Base-by-base conservation (phyloP, 1,140 invertebrate species). In the Mercenaria mercenaria region DNA sequence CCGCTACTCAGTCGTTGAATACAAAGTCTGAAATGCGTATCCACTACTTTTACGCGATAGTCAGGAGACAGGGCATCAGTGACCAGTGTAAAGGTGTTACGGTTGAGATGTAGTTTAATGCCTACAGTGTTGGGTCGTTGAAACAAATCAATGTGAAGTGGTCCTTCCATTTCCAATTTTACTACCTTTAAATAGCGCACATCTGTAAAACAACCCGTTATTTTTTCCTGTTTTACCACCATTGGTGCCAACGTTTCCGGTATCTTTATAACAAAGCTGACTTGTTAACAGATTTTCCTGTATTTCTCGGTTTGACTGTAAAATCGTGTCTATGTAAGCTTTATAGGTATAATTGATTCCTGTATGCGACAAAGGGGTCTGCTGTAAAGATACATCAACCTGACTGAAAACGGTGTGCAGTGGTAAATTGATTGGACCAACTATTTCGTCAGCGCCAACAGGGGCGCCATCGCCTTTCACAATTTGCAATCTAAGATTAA, bases 341-440 rank as follows among this genome's bases (percentile, higher is more conserved):
- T 91, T 91, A 56, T 85, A 88, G 13, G 86, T 72, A 34, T 91
- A 88, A 52, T 88, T 91, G 64, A 61, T 47, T 77, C 85, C 56
- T n/a, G 76, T 37, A 26, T 85, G 3, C 6, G n/a, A 32, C 6
- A 88, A 80, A 11, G 72, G 41, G 15, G 79, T 91, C n/a, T 91
- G n/a, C n/a, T 91, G 85, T 0, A 88, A 50, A 39, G 29, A 1
- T 13, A 81, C 82, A 37, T 88, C 80, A 13, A 41, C 34, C 23
- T 41, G 34, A 47, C 34, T 18, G 67, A 72, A 72, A 72, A 72
- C 39, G 32, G 85, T 50, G 39, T 91, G 90, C 18, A 91, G 39
- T 20, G 72, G 18, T 15, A 86, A 26, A 32, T 88, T 88, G 37
- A 79, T 52, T n/a, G n/a, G n/a, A 0, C 50, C 29, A 34, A 47